These are phyloP conservation scores for Cydia strobilella DNA, from an alignment of 1,140 invertebrate species.

Conservation along the genomic window DNA sequence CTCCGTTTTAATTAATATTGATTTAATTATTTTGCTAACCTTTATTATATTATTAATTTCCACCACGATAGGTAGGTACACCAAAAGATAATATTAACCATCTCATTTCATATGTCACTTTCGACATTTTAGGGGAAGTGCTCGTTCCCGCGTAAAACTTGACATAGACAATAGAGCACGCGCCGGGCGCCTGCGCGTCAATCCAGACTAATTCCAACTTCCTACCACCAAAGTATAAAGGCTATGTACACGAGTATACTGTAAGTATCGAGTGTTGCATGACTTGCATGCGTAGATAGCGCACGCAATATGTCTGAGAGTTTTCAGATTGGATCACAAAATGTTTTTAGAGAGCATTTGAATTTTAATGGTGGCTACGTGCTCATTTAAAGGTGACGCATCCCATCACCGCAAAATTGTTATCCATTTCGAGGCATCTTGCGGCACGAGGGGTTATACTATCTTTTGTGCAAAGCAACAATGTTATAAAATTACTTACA, in stretches of 20 bases:
- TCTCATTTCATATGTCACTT: neutral
- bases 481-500: too few species aligned
- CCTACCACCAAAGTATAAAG: conserved; percentile 45
- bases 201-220: conserved; percentile 49
- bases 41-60: neutral
- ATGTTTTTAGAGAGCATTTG: conserved; percentile 11
- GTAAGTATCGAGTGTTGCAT: conserved; percentile 4
- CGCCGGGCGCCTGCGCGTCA: conserved; percentile 40
- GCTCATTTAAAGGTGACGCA: conserved; percentile 14
- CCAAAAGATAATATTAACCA: neutral
- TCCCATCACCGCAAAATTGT: neutral
- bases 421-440: too few species aligned
- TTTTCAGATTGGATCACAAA: neutral
- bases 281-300: conserved; percentile 5
- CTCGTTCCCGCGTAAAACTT: conserved; percentile 13
- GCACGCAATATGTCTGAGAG: conserved; percentile 19
- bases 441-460: too few species aligned
- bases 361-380: conserved; percentile 18
- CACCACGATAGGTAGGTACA: neutral
- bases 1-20: too few species aligned
- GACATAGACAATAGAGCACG: conserved; percentile 50
- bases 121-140: conserved; percentile 24
- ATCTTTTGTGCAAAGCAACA: too few species aligned
- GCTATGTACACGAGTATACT: neutral
- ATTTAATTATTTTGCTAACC: too few species aligned